phyloP scores from a whole-genome alignment of 2,888 invertebrate species.

The Torymus aiolomorphi region DNA sequence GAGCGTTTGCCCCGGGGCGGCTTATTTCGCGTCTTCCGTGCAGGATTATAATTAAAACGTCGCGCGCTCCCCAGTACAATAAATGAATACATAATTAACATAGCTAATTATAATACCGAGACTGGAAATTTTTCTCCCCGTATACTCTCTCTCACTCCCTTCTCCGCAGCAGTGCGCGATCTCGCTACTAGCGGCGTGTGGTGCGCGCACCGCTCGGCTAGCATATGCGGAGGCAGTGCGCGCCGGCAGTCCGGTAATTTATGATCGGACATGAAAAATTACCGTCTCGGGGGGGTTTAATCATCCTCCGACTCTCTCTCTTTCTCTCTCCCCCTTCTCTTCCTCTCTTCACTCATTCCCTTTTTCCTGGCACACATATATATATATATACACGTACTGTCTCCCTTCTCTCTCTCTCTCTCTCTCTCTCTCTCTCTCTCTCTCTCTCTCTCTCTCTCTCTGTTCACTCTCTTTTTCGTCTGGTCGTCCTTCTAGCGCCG shows the following conservation, averaged over 20 bases:
- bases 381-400: too few relatives aligned
- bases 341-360: too few relatives aligned
- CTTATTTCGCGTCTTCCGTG: slow-evolving; percentile 29
- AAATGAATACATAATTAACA: slow-evolving; percentile 75
- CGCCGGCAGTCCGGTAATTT: slow-evolving; percentile 69
- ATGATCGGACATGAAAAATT: slow-evolving; percentile 75
- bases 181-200: slow-evolving; percentile 58
- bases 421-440: slow-evolving; percentile 58
- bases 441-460: slow-evolving; percentile 55
- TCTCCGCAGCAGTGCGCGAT: slow-evolving; percentile 60
- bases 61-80: slow-evolving; percentile 71
- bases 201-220: slow-evolving; percentile 55
- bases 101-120: slow-evolving; percentile 75
- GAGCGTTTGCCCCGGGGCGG: slow-evolving; percentile 24
- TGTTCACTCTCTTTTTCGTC: slow-evolving; percentile 54
- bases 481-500: slow-evolving; percentile 34
- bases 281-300: slow-evolving; percentile 74
- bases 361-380: too few relatives aligned
- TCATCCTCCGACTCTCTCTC: slow-evolving; percentile 69
- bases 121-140: slow-evolving; percentile 70
- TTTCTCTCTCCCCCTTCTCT: slow-evolving; percentile 32
- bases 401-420: slow-evolving; percentile 49
- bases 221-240: slow-evolving; percentile 69
- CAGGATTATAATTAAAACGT: slow-evolving; percentile 75
- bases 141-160: slow-evolving; percentile 58